Evolutionary conservation across 2,113 vertebrate species (phyloP).

Genomic region (Chloebia gouldiae): DNA sequence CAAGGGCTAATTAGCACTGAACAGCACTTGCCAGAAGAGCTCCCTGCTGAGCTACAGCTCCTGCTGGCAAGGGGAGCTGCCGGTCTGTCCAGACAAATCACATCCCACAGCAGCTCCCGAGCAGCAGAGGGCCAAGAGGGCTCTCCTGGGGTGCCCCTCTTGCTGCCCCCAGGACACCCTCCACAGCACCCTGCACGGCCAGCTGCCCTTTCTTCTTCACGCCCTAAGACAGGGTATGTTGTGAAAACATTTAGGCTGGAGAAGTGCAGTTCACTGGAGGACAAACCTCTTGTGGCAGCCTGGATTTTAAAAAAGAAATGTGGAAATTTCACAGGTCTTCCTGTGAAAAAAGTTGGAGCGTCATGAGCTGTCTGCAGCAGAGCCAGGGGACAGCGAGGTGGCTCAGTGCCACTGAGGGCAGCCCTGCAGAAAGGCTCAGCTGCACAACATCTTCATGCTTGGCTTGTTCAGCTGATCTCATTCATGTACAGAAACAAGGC

Average conservation of each 20-base stretch:
- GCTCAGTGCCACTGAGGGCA: background rate
- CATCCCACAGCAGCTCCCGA: background rate
- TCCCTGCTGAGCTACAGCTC: conserved; percentile 11
- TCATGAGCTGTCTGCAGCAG: background rate
- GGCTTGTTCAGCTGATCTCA: background rate
- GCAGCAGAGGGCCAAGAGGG: background rate
- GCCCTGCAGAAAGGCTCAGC: background rate
- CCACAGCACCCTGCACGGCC: background rate
- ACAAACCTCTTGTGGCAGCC: background rate
- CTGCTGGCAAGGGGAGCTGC: background rate
- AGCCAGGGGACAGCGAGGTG: background rate
- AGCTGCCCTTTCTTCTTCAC: background rate
- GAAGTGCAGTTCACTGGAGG: background rate
- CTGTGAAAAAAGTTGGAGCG: background rate
- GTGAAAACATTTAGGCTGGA: background rate
- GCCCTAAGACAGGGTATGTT: background rate
- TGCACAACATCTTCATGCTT: background rate
- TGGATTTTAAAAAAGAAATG: background rate
- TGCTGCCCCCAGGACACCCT: fast-evolving
- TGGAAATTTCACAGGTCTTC: background rate
- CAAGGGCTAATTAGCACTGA: conserved; percentile 9
- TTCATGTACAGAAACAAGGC: background rate
- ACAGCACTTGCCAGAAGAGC: background rate
- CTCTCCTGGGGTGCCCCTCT: background rate
- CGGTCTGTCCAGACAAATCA: background rate